Percentiles rank a stretch among this genome's conserved stretches.
phyloP scores from a whole-genome alignment of 2,888 invertebrate species.

The Xestobium rufovillosum region DNA sequence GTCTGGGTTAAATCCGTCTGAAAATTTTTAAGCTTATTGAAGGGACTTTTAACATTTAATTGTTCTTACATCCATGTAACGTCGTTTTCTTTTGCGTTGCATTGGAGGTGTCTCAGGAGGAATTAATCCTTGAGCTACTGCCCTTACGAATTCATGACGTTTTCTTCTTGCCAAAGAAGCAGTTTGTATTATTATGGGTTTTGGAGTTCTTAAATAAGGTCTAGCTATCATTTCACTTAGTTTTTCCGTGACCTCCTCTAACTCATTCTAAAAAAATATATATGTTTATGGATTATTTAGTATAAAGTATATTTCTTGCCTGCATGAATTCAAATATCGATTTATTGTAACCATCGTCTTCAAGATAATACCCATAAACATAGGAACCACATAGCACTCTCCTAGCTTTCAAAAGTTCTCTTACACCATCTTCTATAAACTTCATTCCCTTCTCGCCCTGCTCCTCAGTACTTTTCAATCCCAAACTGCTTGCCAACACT shows the following conservation, averaged over 20 bases:
- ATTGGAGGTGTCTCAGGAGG: constrained; percentile 56
- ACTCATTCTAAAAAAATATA: constrained; percentile 48
- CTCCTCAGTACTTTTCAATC: constrained; percentile 40
- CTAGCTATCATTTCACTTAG: constrained; percentile 59
- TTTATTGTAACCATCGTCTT: constrained; percentile 57
- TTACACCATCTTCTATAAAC: constrained; percentile 58
- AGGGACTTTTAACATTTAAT: too few relatives aligned
- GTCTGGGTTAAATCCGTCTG: constrained; percentile 43
- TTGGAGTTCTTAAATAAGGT: constrained; percentile 55
- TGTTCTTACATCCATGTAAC: constrained; percentile 45
- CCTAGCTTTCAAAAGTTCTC: constrained; percentile 55
- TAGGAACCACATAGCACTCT: constrained; percentile 58
- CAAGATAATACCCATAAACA: constrained; percentile 60
- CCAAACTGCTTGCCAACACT: constrained; percentile 48
- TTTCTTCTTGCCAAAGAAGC: constrained; percentile 52
- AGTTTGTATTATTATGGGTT: constrained; percentile 54
- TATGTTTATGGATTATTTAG: constrained; percentile 4
- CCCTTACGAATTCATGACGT: constrained; percentile 55
- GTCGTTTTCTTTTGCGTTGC: constrained; percentile 45
- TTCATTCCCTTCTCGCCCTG: constrained; percentile 41
- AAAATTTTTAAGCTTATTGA: too few relatives aligned
- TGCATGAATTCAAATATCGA: constrained; percentile 63
- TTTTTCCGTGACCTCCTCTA: constrained; percentile 58
- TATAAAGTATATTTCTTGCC: constrained; percentile 37
- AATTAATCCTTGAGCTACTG: constrained; percentile 50